Percentiles rank a stretch among this genome's conserved stretches.
Evolutionary conservation across 2,888 invertebrate species (phyloP).

Genomic region (Apocheima hispidaria): DNA sequence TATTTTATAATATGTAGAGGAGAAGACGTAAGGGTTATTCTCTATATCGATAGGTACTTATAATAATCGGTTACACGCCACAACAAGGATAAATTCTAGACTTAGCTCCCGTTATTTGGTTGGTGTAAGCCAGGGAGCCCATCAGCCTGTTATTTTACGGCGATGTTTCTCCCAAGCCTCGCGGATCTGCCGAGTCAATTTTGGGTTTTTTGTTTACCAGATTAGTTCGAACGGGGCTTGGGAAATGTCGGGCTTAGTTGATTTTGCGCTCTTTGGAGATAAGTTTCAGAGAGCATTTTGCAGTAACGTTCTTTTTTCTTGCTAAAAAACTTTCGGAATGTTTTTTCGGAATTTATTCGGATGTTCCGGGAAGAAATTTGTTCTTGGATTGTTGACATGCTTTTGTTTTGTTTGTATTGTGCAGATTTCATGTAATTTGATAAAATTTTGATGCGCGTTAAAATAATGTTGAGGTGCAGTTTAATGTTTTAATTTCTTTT

Average conservation of each 20-base stretch:
- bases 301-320: background rate
- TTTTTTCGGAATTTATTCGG: background rate
- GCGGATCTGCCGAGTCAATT: constrained; percentile 15
- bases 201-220: constrained; percentile 41
- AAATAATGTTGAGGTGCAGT: no score
- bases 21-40: no score
- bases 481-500: no score
- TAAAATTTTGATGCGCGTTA: background rate
- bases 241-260: constrained; percentile 18
- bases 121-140: background rate
- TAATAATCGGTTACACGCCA: background rate
- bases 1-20: no score
- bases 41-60: background rate
- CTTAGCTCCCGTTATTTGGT: background rate
- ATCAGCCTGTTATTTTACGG: constrained; percentile 17
- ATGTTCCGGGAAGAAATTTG: background rate
- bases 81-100: background rate
- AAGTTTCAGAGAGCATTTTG: constrained; percentile 9
- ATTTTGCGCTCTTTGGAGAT: constrained; percentile 17
- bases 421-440: background rate
- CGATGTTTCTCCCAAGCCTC: constrained; percentile 1
- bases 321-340: background rate
- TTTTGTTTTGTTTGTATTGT: background rate
- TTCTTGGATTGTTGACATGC: background rate
- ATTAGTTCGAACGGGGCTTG: constrained; percentile 36